phyloP scores from a whole-genome alignment of 2,797 vertebrate genomes.

The Bufotes viridis region DNA sequence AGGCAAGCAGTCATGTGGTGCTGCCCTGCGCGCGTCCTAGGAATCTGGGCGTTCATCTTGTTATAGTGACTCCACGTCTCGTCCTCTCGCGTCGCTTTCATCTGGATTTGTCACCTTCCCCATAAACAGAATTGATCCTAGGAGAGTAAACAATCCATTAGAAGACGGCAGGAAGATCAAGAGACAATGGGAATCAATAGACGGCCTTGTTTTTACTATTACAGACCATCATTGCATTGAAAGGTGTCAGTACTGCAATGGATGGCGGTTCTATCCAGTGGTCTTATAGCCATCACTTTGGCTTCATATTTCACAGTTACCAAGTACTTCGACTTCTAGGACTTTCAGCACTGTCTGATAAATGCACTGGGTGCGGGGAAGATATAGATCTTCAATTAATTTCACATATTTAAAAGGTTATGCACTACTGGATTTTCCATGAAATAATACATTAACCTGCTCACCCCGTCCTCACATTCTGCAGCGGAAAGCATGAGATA shows the following conservation, averaged over 20 bases:
- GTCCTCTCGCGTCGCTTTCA: slow-evolving; percentile 60
- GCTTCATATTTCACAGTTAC: slow-evolving; percentile 27
- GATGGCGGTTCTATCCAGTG: slow-evolving; percentile 13
- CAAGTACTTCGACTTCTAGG: slow-evolving; percentile 6
- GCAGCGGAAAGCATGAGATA: slow-evolving; percentile 25
- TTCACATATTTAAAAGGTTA: slow-evolving; percentile 48
- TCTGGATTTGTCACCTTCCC: slow-evolving; percentile 69
- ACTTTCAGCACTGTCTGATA: slow-evolving; percentile 28
- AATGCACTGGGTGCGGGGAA: slow-evolving; percentile 32
- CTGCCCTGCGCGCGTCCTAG: neutral
- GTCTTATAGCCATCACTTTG: slow-evolving; percentile 1
- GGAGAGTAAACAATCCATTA: slow-evolving; percentile 52
- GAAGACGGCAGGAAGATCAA: slow-evolving; percentile 18
- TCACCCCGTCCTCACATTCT: slow-evolving; percentile 20
- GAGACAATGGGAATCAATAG: slow-evolving; percentile 38
- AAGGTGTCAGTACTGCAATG: slow-evolving; percentile 24
- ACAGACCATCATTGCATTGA: slow-evolving; percentile 37
- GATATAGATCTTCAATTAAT: slow-evolving; percentile 53
- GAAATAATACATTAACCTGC: slow-evolving; percentile 44
- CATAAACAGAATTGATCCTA: slow-evolving; percentile 67
- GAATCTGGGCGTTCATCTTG: slow-evolving; percentile 17
- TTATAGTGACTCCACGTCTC: slow-evolving; percentile 68
- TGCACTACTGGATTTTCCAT: slow-evolving; percentile 35
- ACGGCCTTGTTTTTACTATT: slow-evolving; percentile 60
- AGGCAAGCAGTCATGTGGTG: neutral